Evolutionary conservation across 2,113 vertebrate genomes (phyloP).

Genomic region (Equus przewalskii): DNA sequence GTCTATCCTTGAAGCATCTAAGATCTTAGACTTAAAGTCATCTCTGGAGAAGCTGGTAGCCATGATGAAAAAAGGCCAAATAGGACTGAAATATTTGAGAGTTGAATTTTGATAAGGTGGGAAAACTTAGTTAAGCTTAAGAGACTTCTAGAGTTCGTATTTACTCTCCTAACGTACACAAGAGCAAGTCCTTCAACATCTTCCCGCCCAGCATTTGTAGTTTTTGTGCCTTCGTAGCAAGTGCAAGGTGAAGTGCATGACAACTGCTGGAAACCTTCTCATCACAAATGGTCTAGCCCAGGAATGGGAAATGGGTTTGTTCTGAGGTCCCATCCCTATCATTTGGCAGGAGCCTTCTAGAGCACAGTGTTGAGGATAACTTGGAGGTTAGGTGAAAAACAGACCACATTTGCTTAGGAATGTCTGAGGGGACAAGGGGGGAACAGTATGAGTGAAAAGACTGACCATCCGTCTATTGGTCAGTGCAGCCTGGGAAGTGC

Average conservation of each 20-base stretch:
- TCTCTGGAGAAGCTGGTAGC: not conserved
- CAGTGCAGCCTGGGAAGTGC: rapidly evolving
- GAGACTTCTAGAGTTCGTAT: not conserved
- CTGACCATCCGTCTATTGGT: not conserved
- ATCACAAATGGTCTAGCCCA: not conserved
- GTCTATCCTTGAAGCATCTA: not conserved
- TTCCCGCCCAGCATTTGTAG: not conserved
- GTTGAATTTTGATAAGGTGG: not conserved
- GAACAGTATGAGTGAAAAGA: not conserved
- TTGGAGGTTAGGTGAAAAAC: not conserved
- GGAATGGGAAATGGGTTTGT: not conserved
- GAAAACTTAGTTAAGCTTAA: not conserved
- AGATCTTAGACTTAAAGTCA: not conserved
- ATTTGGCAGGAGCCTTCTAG: not conserved
- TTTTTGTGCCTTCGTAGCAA: not conserved
- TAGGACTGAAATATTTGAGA: not conserved
- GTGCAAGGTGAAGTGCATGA: not conserved
- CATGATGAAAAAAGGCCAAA: not conserved
- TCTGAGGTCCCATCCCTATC: too few species aligned
- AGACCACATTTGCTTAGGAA: not conserved
- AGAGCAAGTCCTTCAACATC: not conserved
- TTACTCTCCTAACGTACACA: not conserved
- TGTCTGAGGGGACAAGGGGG: not conserved
- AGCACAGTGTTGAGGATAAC: not conserved
- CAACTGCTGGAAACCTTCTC: not conserved